Conservation (phyloP, 2,888 invertebrate species). For the Anagyrus pseudococci region DNA sequence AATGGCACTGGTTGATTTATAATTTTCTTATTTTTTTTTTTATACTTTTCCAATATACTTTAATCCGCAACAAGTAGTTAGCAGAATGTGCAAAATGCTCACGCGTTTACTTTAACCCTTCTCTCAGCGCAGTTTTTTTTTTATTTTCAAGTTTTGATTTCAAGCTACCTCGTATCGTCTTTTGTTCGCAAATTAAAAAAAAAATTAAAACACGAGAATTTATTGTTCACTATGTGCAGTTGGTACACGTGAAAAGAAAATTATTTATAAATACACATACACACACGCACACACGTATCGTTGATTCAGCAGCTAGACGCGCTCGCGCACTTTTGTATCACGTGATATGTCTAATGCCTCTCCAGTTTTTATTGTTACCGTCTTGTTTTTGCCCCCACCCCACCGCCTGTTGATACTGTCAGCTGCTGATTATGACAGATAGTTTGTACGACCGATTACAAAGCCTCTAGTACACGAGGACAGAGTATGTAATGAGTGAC, state of each 20-base stretch:
- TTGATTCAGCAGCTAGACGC: constrained; percentile 19
- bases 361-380: constrained; percentile 19
- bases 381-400: constrained; percentile 25
- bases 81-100: too few species aligned
- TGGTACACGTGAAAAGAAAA: constrained; percentile 13
- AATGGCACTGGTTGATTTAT: not conserved
- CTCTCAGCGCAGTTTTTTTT: constrained; percentile 8
- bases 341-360: constrained; percentile 38
- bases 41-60: not conserved
- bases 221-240: constrained; percentile 23
- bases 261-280: too few species aligned
- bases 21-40: not conserved
- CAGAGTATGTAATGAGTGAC: not conserved
- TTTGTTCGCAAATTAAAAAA: constrained; percentile 15
- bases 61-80: not conserved
- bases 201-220: too few species aligned
- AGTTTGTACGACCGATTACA: constrained; percentile 15
- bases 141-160: constrained; percentile 11
- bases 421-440: constrained; percentile 26
- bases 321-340: constrained; percentile 25
- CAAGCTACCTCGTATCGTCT: constrained; percentile 18
- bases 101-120: constrained; percentile 9
- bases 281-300: too few species aligned
- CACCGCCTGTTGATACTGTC: constrained; percentile 11
- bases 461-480: constrained; percentile 37